Conservation (phyloP, 2,888 invertebrate genomes). For the Volucella zonaria region DNA sequence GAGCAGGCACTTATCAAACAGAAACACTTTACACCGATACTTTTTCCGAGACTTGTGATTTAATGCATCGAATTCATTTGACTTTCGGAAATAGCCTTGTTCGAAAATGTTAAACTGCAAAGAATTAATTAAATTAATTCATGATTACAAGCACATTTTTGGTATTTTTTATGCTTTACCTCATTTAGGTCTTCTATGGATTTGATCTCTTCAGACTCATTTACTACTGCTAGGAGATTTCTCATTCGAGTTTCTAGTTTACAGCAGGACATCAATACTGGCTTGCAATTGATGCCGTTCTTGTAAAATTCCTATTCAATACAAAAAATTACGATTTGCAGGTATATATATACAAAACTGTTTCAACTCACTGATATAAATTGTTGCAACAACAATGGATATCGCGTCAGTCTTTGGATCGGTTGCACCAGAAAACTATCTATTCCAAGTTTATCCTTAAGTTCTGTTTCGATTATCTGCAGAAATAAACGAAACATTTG, state of each 20-base stretch:
- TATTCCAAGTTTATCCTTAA: constrained; percentile 82
- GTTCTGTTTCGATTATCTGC: constrained; percentile 78
- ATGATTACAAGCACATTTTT: too few species aligned
- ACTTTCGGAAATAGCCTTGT: constrained; percentile 80
- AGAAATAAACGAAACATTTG: constrained; percentile 46
- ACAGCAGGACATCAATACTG: constrained; percentile 80
- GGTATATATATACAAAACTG: too few species aligned
- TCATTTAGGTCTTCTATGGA: constrained; percentile 80
- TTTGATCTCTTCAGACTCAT: constrained; percentile 81
- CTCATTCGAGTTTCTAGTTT: constrained; percentile 81
- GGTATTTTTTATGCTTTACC: constrained; percentile 72
- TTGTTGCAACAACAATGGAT: constrained; percentile 81
- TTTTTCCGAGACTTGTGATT: constrained; percentile 80
- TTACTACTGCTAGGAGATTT: constrained; percentile 80
- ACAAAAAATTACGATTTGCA: not conserved
- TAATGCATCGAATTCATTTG: constrained; percentile 80
- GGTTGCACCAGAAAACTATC: constrained; percentile 82
- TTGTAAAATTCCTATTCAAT: constrained; percentile 79
- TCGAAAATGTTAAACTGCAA: constrained; percentile 79
- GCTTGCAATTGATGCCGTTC: constrained; percentile 81
- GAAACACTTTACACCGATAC: constrained; percentile 80
- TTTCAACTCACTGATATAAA: constrained; percentile 79
- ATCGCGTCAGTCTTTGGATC: constrained; percentile 82
- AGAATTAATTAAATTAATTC: not conserved
- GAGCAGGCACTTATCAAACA: constrained; percentile 81